Base-by-base conservation (phyloP, 2,888 invertebrate genomes). In the Pandemis corylana region DNA sequence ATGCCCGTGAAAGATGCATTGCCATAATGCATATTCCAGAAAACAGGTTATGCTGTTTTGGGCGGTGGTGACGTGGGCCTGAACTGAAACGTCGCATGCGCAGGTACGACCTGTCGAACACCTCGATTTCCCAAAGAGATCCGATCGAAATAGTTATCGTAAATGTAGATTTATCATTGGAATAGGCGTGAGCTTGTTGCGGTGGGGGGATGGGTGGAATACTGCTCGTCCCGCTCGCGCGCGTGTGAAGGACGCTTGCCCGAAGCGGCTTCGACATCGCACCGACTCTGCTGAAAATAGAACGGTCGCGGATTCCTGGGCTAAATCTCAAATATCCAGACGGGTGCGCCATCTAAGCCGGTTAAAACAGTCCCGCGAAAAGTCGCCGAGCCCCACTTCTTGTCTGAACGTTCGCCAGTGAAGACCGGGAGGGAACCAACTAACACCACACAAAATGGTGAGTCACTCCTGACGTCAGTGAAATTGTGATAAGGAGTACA, bases 341-440 rank as follows among this genome's bases (percentile, higher is more conserved):
- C 91, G 87, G 87, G 92, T 95, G 96, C 96, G 96, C 96, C 96
- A 96, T 96, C 96, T 96, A 94, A 95, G 94, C 89, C 95, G 95
- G 96, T 96, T 96, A 96, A 96, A 96, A 96, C 96, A 95, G 95
- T 95, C 94, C 94, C 93, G 94, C 95, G 93, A 95, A 95, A 95
- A 95, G 95, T 94, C 95, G 94, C 95, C 91, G 94, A 95, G 95
- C 96, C 96, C 96, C 96, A 97, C 96, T 97, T 96, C 96, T 96
- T 96, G 96, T 96, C 96, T 95, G 95, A 95, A 93, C 96, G 95
- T 95, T 96, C 95, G 95, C 96, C 96, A 96, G 96, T 96, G 95
- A 96, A 96, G 96, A 95, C 94, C 95, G 93, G 95, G 94, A 95
- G 94, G 94, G 94, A 94, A 94, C 93, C 93, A 94, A 94, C 95